Evolutionary conservation across 2,113 vertebrate species (phyloP), one percentile per base, ranked within the genome.

Genomic region (Physeter macrocephalus): DNA sequence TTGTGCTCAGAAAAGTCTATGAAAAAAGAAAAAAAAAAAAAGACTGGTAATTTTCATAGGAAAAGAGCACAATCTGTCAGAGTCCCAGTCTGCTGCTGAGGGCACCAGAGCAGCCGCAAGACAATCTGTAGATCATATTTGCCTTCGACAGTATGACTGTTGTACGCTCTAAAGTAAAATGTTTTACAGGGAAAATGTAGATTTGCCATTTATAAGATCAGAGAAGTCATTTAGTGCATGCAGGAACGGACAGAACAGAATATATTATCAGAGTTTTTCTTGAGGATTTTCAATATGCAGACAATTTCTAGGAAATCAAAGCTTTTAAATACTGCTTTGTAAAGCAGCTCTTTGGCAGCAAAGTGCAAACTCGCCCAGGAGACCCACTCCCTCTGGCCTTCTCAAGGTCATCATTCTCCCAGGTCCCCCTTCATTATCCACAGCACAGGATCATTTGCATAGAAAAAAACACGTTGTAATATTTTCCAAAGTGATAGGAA

Each of bases 361-460:
- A 8, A 14, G 43, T 54, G 11, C n/a, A 10, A 8, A 20, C 20
- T 17, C 0, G 0, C 34, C 18, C 21, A 1, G 46, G 74, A n/a
- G 41, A 36, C 67, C 20, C 11, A 6, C 1, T 12, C 1, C 2
- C 15, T 20, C 67, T 2, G 49, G 23, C 36, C 43, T 87, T 27
- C 27, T 20, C 29, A 10, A 25, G 25, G 23, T 29, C n/a, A 8
- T 2, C 8, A 0, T 34, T 36, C 41, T 13, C 21, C 20, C 29
- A 52, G 52, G 46, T 61, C 6, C 59, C 43, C 9, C 2, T 41
- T 41, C 20, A 1, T 3, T 8, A 14, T 14, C 25, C 67, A 41
- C 12, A 46, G 18, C 4, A 1, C 49, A 36, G 43, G 8, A 3
- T 36, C 4, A 0, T 82, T 39, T 57, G 54, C 39, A 1, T 4